Evolutionary conservation across 2,797 vertebrate genomes (phyloP).

Genomic region (Sebastes minor): DNA sequence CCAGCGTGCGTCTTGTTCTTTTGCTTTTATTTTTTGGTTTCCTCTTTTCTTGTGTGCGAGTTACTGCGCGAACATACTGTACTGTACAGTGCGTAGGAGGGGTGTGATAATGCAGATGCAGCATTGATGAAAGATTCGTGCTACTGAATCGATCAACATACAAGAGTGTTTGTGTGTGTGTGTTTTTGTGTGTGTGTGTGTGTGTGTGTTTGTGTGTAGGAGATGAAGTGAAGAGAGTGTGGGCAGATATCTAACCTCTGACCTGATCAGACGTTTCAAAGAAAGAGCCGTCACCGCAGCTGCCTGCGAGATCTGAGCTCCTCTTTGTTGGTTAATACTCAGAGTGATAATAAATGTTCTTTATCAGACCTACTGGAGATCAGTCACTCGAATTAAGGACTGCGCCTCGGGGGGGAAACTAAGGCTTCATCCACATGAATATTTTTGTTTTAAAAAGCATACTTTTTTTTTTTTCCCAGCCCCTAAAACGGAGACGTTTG

Average conservation of each 20-base stretch:
- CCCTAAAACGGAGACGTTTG: too few species aligned
- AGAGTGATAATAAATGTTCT: background rate
- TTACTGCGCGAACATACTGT: constrained; percentile 7
- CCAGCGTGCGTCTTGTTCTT: constrained; percentile 14
- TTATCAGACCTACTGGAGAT: background rate
- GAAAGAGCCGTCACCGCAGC: background rate
- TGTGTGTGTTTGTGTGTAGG: constrained; percentile 29
- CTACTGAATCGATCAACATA: constrained; percentile 33
- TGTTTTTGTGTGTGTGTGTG: background rate
- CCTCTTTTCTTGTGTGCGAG: background rate
- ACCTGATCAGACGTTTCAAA: constrained; percentile 55
- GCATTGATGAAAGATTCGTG: constrained; percentile 34
- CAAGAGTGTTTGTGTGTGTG: background rate
- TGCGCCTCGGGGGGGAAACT: background rate
- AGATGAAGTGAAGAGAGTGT: constrained; percentile 36
- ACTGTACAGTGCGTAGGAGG: constrained; percentile 43
- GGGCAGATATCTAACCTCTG: constrained; percentile 68
- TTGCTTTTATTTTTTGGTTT: constrained; percentile 16
- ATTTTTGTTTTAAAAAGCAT: too few species aligned
- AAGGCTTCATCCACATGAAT: background rate
- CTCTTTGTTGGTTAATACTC: background rate
- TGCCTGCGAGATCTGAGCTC: constrained; percentile 11
- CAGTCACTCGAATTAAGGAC: background rate
- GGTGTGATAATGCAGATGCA: constrained; percentile 28
- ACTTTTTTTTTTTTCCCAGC: too few species aligned